Evolutionary conservation across 1,140 invertebrate species (phyloP).

Genomic region (Cecropterus lyciades): DNA sequence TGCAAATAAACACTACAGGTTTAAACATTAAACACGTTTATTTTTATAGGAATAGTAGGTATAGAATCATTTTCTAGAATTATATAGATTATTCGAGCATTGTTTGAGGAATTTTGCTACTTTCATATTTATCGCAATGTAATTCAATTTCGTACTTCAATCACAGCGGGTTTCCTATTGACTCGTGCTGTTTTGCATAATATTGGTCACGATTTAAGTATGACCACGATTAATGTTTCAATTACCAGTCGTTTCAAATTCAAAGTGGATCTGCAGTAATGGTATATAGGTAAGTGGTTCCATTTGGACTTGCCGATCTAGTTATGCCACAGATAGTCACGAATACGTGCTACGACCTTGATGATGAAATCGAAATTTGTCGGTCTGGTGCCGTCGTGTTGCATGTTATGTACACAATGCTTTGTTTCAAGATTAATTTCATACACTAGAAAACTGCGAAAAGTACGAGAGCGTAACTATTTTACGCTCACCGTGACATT

Average conservation of each 20-base stretch:
- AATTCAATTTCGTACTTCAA: slow-evolving; percentile 50
- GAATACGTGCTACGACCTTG: slow-evolving; percentile 64
- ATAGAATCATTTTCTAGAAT: no score
- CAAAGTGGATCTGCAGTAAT: slow-evolving; percentile 58
- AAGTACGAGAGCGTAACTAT: slow-evolving; percentile 10
- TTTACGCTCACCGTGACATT: slow-evolving; percentile 7
- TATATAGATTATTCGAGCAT: no score
- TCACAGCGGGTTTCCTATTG: slow-evolving; percentile 53
- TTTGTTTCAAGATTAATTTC: slow-evolving; percentile 26
- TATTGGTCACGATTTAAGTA: slow-evolving; percentile 58
- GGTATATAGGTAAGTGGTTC: slow-evolving; percentile 63
- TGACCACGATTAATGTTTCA: slow-evolving; percentile 59
- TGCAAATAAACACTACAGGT: background rate
- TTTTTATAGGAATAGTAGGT: no score
- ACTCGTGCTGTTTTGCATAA: slow-evolving; percentile 71
- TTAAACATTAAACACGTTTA: background rate
- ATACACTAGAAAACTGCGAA: slow-evolving; percentile 13
- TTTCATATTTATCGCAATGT: slow-evolving; percentile 22
- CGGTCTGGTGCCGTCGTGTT: slow-evolving; percentile 35
- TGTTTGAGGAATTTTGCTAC: background rate
- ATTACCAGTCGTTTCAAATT: slow-evolving; percentile 63
- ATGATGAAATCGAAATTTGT: slow-evolving; percentile 68
- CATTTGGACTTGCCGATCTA: slow-evolving; percentile 59
- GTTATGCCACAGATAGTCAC: slow-evolving; percentile 69
- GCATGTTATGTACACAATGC: slow-evolving; percentile 22